Base-by-base conservation (phyloP, 2,888 invertebrate genomes). In the Helleia helle region DNA sequence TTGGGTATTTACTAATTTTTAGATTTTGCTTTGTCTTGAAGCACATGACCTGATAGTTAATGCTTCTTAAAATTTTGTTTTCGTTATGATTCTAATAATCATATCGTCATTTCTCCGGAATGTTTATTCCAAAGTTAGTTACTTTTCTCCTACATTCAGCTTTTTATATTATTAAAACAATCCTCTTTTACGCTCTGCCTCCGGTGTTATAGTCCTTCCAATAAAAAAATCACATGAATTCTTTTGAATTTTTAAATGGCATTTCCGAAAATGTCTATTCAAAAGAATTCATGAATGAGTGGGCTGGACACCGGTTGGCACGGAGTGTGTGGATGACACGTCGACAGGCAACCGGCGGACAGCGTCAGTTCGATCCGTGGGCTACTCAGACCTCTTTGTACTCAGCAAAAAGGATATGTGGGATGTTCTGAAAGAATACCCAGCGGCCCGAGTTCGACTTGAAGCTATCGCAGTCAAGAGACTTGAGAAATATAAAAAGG, bases 381-480 rank as follows among this genome's bases (percentile, higher is more conserved):
- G 99, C 60, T 99, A 99, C 87, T 97, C 97, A 77, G 98, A 99
- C 86, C 90, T 99, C 63, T 99, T 99, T 87, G 97, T 98, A 71
- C 91, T 99, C 58, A 96, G 96, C 83, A 99, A 99, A 89, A 96
- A 96, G 87, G 98, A 98, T 87, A 96, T 99, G 94, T 98, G 97
- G 98, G 98, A 98, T 81, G 99, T 99, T 52, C 90, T 97, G 51
- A 96, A 98, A 83, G 96, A 96, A 74, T 96, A 96, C 80, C 96
- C 96, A 15, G 94, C 95, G 13, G 96, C 96, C 49, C 87, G 98
- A 75, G 93, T 98, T 62, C 91, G 97, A 50, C 89, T 99, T 42
- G 98, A 98, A 83, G 95, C 97, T 46, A 97, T 99, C 62, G 98
- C 98, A 46, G 97, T 97, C 63, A 97, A 97, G 86, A 90, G 98